phyloP scores from a whole-genome alignment of 2,888 invertebrate species.

The Lasioglossum oenotherae region DNA sequence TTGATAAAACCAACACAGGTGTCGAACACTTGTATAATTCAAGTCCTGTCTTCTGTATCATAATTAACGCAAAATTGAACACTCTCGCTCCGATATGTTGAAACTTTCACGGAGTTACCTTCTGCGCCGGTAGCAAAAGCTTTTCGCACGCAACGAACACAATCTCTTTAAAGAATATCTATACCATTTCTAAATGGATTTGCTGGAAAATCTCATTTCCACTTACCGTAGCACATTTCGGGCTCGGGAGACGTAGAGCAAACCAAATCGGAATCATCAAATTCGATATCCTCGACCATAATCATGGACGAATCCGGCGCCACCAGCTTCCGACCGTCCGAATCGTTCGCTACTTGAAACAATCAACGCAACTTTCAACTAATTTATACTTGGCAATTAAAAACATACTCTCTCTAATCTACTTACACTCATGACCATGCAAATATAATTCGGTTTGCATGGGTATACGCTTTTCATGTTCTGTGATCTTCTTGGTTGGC shows the following conservation, averaged over 20 bases:
- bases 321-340: conserved; percentile 71
- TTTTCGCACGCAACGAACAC: neutral
- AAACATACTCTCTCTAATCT: neutral
- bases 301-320: conserved; percentile 80
- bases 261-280: conserved; percentile 76
- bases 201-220: neutral
- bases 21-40: conserved; percentile 59
- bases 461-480: conserved; percentile 49
- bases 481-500: conserved; percentile 68
- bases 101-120: neutral
- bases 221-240: conserved; percentile 79
- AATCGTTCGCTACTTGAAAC: conserved; percentile 68
- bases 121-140: neutral
- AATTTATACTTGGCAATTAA: neutral
- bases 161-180: neutral
- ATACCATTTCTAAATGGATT: neutral
- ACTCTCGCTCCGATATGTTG: neutral
- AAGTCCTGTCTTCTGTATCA: conserved; percentile 26
- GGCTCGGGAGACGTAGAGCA: conserved; percentile 79
- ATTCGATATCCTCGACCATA: conserved; percentile 76
- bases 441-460: conserved; percentile 52
- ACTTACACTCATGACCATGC: conserved; percentile 69
- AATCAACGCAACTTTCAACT: conserved; percentile 8
- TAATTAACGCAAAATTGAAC: neutral
- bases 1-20: conserved; percentile 63